phyloP scores from a whole-genome alignment of 2,797 vertebrate genomes.

The Squalus acanthias region DNA sequence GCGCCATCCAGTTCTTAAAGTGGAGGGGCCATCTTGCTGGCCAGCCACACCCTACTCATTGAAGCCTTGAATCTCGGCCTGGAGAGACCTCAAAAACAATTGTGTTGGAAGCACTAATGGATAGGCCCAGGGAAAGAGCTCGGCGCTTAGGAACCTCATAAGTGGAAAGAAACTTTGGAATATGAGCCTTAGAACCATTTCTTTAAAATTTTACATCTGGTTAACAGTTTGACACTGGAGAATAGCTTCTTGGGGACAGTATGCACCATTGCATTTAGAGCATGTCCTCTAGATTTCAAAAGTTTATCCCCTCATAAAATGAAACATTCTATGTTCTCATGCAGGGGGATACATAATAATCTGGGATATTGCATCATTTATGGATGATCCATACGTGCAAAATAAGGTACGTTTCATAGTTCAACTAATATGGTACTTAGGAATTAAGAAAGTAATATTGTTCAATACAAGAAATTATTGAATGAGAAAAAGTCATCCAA shows the following conservation, averaged over 20 bases:
- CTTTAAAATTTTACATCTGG: too few species aligned
- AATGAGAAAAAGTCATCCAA: too few species aligned
- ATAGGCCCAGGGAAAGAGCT: too few species aligned
- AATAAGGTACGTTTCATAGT: conserved; percentile 52
- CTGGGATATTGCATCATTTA: conserved; percentile 55
- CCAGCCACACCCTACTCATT: too few species aligned
- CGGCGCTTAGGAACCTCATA: too few species aligned
- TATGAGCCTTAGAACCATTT: too few species aligned
- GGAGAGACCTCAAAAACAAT: too few species aligned
- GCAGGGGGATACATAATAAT: conserved; percentile 54
- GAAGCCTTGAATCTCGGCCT: too few species aligned
- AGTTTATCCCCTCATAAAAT: neutral
- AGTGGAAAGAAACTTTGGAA: too few species aligned
- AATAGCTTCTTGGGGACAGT: neutral
- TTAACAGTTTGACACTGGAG: neutral
- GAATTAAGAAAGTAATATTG: neutral
- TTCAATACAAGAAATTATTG: neutral
- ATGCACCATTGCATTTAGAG: neutral
- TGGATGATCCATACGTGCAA: conserved; percentile 50
- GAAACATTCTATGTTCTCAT: conserved; percentile 38
- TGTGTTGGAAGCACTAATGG: too few species aligned
- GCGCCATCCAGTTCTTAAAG: too few species aligned
- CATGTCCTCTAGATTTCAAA: neutral
- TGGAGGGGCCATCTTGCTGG: too few species aligned
- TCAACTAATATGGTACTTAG: neutral